These are phyloP conservation scores for Dinoponera quadriceps DNA, from an alignment of 1,140 invertebrate species.

Conservation along the genomic window DNA sequence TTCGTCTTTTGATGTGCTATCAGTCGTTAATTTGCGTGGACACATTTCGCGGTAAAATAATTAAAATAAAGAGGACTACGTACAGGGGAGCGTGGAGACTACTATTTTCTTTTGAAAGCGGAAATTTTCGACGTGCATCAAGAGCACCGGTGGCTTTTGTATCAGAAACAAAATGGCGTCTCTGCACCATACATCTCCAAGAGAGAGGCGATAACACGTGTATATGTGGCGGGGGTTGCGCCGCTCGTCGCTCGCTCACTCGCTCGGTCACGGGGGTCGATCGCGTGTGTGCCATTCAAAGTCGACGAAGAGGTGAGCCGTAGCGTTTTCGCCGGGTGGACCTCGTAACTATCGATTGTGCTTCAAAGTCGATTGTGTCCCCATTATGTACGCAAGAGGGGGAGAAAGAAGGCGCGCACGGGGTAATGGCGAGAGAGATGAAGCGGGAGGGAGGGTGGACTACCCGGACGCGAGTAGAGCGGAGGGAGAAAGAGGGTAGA, in stretches of 20 bases:
- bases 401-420: slow-evolving; percentile 57
- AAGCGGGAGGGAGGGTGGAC: slow-evolving; percentile 31
- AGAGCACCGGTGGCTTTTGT: slow-evolving; percentile 23
- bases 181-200: slow-evolving; percentile 2
- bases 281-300: slow-evolving; percentile 67
- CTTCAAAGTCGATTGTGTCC: slow-evolving; percentile 78
- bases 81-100: neutral
- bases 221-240: slow-evolving; percentile 50
- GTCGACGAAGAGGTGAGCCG: slow-evolving; percentile 70
- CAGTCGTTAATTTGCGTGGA: neutral
- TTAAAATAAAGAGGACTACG: neutral
- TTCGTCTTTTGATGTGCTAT: neutral
- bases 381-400: slow-evolving; percentile 70
- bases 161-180: slow-evolving; percentile 66
- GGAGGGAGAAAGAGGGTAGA: slow-evolving; percentile 65
- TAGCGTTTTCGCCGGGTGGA: slow-evolving; percentile 70
- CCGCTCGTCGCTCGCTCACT: neutral
- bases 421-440: slow-evolving; percentile 30
- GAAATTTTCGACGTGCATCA: slow-evolving; percentile 32
- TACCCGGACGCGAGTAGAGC: slow-evolving; percentile 43
- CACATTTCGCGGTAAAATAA: neutral
- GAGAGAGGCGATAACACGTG: slow-evolving; percentile 44
- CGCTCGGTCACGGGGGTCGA: slow-evolving; percentile 52
- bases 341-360: slow-evolving; percentile 77
- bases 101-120: slow-evolving; percentile 11